Evolutionary conservation across 2,888 invertebrate species (phyloP), one percentile per base, ranked within the genome.

Genomic region (Tenthredo scrophulariae): DNA sequence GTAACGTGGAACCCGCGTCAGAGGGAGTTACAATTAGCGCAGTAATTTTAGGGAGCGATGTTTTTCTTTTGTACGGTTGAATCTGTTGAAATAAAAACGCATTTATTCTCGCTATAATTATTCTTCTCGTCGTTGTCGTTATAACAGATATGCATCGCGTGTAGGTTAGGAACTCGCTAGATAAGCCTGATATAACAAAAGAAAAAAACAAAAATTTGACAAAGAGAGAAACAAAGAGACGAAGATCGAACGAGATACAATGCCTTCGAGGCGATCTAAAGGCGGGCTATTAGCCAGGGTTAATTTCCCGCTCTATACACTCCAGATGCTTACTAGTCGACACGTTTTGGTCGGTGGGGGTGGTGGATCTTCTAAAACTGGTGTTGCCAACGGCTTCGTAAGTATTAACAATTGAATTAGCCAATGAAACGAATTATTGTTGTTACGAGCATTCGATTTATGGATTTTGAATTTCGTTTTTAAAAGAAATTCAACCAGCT

Each of bases 271-370:
- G 89, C 93, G 95, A 89, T 95, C 94, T 87, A 94, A 94, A 90
- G 96, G 97, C 92, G 96, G 97, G 89, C 95, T 98, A 89, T 93
- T 98, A 92, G 98, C 98, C 87, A 95, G 97, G 91, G 97, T 98
- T 77, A 98, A 98, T 95, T 98, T 98, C 94, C 99, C 99, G 6
- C 95, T 98, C 86, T 99, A 98, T 93, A 96, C 97, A 2, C 95
- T 99, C 50, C 97, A 97, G 94, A 97, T 98, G 95, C 94, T 99
- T 86, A 98, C 98, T 46, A 97, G 97, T 93, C 96, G 98, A 88
- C 98, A 99, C 94, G 97, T 99, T 90, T 94, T 99, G 86, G 98
- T 99, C 77, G 99, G 98, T 87, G 99, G 99, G 84, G 99, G 99
- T 84, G 99, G 99, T 86, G 99, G 99, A 85, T 97, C 98, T 58